These are phyloP conservation scores for Coremacera marginata DNA, from an alignment of 2,888 invertebrate genomes.

Conservation along the genomic window DNA sequence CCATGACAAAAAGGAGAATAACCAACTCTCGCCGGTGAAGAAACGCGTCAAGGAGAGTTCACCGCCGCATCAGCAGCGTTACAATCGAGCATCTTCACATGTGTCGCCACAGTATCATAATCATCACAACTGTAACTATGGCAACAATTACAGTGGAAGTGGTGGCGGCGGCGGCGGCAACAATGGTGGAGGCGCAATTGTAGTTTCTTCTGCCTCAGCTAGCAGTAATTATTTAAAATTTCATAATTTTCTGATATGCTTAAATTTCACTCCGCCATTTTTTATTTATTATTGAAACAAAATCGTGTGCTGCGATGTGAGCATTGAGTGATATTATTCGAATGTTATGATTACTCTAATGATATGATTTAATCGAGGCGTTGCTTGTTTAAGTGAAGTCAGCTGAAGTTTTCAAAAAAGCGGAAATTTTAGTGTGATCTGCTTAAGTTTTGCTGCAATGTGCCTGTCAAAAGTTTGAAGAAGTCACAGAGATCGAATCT, in stretches of 20 bases:
- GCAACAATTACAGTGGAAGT: slow-evolving; percentile 53
- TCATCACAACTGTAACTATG: slow-evolving; percentile 68
- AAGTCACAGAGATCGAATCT: no score
- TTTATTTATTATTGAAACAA: not conserved
- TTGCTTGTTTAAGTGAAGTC: not conserved
- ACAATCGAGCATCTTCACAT: slow-evolving; percentile 66
- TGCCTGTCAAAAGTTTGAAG: no score
- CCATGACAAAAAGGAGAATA: slow-evolving; percentile 85
- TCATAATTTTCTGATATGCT: not conserved
- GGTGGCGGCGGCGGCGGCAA: slow-evolving; percentile 46
- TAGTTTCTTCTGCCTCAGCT: slow-evolving; percentile 58
- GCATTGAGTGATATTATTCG: no score
- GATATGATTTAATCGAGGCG: no score
- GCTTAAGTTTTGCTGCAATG: no score
- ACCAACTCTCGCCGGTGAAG: slow-evolving; percentile 95
- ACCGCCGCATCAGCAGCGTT: slow-evolving; percentile 77
- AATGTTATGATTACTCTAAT: no score
- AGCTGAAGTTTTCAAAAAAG: not conserved
- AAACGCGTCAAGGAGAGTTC: slow-evolving; percentile 97
- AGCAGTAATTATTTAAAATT: slow-evolving; percentile 58
- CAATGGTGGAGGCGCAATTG: slow-evolving; percentile 50
- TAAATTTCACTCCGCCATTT: no score
- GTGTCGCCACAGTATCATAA: slow-evolving; percentile 69
- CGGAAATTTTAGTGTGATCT: not conserved
- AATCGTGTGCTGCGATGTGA: no score